These are phyloP conservation scores for Verasper variegatus DNA, from an alignment of 2,113 vertebrate genomes.

Conservation along the genomic window DNA sequence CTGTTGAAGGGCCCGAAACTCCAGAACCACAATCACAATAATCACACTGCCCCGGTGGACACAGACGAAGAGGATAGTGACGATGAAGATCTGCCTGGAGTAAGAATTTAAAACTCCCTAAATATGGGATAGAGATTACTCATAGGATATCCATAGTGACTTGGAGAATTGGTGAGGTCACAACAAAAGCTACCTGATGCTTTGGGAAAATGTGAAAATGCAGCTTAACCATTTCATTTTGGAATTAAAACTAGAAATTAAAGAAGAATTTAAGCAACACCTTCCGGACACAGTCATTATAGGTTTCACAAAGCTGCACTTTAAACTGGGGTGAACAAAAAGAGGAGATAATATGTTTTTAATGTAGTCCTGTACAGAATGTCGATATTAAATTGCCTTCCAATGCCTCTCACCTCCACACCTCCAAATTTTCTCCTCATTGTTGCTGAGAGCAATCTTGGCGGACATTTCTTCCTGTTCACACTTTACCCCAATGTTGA, in stretches of 20 bases:
- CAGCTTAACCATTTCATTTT: background rate
- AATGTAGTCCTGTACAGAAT: background rate
- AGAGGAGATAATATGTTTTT: background rate
- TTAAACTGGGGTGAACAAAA: background rate
- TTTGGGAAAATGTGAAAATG: background rate
- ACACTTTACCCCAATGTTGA: too few species aligned
- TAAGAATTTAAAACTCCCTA: conserved; percentile 61
- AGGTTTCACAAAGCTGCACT: too few species aligned
- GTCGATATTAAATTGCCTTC: background rate
- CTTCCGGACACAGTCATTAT: too few species aligned
- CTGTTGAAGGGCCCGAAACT: conserved; percentile 91
- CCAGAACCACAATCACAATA: conserved; percentile 90
- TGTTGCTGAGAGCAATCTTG: too few species aligned
- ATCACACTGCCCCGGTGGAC: conserved; percentile 86
- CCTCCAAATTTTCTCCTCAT: too few species aligned
- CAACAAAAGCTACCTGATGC: conserved; percentile 1
- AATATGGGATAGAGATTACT: too few species aligned
- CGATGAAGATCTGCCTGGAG: conserved; percentile 90
- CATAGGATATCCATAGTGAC: too few species aligned
- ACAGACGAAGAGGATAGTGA: conserved; percentile 97
- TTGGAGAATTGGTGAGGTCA: background rate
- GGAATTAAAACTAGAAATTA: too few species aligned
- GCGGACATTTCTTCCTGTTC: too few species aligned
- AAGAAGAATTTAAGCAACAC: too few species aligned
- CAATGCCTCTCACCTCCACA: background rate